Conservation (phyloP, 2,888 invertebrate genomes). For the Caenorhabditis auriculariae region DNA sequence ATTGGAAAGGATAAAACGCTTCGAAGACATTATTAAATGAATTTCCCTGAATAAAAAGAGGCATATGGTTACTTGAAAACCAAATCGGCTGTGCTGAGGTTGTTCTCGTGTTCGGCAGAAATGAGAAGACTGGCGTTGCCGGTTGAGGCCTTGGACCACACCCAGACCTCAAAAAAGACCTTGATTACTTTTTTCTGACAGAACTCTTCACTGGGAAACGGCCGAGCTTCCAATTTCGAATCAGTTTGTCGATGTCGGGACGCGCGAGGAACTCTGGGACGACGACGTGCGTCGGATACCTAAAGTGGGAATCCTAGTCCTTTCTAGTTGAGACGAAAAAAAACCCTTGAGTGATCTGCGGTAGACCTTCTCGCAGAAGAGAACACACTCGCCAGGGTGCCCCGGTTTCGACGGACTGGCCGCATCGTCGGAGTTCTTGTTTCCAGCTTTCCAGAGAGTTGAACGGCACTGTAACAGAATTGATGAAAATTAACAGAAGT, state of each 20-base stretch:
- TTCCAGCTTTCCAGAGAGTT: slow-evolving; percentile 33
- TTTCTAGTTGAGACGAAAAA: background rate
- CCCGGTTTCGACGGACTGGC: slow-evolving; percentile 11
- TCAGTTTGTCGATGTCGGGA: slow-evolving; percentile 25
- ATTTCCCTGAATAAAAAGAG: too few species aligned
- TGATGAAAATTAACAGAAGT: too few species aligned
- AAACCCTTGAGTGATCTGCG: slow-evolving; percentile 9
- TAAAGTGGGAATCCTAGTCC: slow-evolving; percentile 5
- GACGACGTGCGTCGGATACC: slow-evolving; percentile 42
- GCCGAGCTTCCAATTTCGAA: slow-evolving; percentile 24
- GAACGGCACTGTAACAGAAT: slow-evolving; percentile 20
- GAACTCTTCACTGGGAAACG: slow-evolving; percentile 22
- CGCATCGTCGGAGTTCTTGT: slow-evolving; percentile 26
- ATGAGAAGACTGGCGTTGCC: slow-evolving; percentile 15
- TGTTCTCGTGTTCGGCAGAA: slow-evolving; percentile 16
- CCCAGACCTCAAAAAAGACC: slow-evolving; percentile 15
- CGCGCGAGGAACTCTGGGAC: slow-evolving; percentile 13
- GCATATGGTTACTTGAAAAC: slow-evolving; percentile 17
- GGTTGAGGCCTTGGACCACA: slow-evolving; percentile 14
- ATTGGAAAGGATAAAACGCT: too few species aligned
- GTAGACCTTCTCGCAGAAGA: slow-evolving; percentile 18
- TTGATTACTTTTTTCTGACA: background rate
- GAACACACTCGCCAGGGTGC: slow-evolving; percentile 23
- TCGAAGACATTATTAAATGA: too few species aligned
- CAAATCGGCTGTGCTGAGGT: slow-evolving; percentile 17